Percentiles rank a stretch among this genome's conserved stretches.
phyloP scores from a whole-genome alignment of 2,797 vertebrate genomes.

The Astyanax mexicanus region DNA sequence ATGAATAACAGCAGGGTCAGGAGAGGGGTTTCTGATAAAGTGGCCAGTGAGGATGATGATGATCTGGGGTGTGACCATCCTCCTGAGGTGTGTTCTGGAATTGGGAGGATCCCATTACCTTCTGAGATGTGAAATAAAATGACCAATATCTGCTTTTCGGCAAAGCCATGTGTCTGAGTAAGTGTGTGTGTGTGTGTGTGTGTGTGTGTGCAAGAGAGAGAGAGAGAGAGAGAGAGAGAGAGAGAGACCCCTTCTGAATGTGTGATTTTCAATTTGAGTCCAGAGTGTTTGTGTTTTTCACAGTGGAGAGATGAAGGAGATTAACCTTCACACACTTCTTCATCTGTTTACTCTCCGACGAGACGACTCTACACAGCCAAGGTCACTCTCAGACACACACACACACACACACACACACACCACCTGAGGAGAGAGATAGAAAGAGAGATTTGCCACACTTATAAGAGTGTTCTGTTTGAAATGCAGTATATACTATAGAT shows the following conservation, averaged over 20 bases:
- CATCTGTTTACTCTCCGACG: constrained; percentile 33
- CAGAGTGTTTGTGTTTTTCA: constrained; percentile 14
- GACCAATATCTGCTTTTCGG: not conserved
- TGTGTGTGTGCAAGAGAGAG: constrained; percentile 5
- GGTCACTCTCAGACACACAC: not conserved
- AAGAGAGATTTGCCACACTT: too few relatives aligned
- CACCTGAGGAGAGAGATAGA: too few relatives aligned
- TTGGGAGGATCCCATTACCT: constrained; percentile 8
- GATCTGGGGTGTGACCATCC: too few relatives aligned
- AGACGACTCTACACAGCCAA: not conserved
- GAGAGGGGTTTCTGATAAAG: too few relatives aligned
- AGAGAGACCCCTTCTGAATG: constrained; percentile 6
- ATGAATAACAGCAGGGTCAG: too few relatives aligned
- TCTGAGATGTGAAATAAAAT: not conserved
- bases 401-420: too few relatives aligned
- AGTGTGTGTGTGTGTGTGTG: constrained; percentile 3
- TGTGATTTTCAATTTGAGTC: constrained; percentile 32
- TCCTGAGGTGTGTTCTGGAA: not conserved
- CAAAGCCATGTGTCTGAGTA: constrained; percentile 13
- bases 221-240: too few relatives aligned
- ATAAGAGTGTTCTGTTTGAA: too few relatives aligned
- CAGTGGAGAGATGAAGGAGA: constrained; percentile 29
- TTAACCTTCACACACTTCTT: constrained; percentile 44
- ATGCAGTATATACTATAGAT: too few relatives aligned
- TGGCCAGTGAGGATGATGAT: too few relatives aligned